A percentile compares a stretch with the other conserved stretches of the same genome.
Conservation (phyloP, 2,888 invertebrate species). For the Darwinula stevensoni region DNA sequence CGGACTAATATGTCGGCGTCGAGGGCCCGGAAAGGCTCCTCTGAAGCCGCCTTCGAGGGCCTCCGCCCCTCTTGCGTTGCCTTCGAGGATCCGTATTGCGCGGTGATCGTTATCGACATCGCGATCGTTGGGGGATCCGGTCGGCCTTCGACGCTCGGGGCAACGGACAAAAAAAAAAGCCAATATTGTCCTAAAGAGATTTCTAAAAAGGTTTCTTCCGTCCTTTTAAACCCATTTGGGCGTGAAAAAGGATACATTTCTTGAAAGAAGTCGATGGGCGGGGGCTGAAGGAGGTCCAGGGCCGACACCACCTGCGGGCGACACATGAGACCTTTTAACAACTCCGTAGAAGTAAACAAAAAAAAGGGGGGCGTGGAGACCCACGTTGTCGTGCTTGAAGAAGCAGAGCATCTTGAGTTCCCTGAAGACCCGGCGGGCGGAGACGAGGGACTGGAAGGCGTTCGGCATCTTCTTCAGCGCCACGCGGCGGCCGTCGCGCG, state of each 20-base stretch:
- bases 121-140: no score
- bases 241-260: conserved; percentile 96
- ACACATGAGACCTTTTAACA: conserved; percentile 11
- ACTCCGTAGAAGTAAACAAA: conserved; percentile 3
- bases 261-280: conserved; percentile 96
- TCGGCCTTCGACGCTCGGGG: no score
- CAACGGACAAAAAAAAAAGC: no score
- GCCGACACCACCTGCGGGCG: conserved; percentile 73
- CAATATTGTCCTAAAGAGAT: no score
- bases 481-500: conserved; percentile 85
- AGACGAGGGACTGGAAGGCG: conserved; percentile 97
- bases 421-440: conserved; percentile 91
- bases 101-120: no score
- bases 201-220: no score
- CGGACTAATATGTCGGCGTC: no score
- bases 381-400: conserved; percentile 98
- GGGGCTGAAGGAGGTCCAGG: conserved; percentile 91
- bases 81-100: no score
- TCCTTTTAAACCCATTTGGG: no score
- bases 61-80: no score
- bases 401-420: conserved; percentile 98
- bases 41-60: no score
- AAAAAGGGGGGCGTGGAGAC: conserved; percentile 17
- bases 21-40: no score
- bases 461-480: conserved; percentile 98